Base-by-base conservation (phyloP, 1,140 invertebrate species). In the Arctopsyche grandis region DNA sequence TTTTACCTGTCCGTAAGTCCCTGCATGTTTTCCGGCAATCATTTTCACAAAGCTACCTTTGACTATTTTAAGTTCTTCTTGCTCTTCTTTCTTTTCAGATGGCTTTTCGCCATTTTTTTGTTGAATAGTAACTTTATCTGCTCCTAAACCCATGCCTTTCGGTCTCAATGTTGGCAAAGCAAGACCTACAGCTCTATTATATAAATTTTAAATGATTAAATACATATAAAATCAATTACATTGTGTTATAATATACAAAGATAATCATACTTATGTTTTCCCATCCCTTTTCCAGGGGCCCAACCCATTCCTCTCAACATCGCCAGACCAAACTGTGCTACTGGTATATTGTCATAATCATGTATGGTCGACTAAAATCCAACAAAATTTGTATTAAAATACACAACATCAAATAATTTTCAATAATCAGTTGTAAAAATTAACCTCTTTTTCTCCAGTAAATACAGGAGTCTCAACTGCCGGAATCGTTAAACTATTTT, bases 251-350 rank as follows among this genome's bases (percentile, higher is more conserved):
- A n/a, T n/a, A n/a, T n/a, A n/a, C n/a, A 73, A 73, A 73, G 44
- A 43, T 44, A 71, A n/a, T n/a, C 14, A 16, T 19, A 76, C 75
- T 69, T 29, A 22, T 90, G 91, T 85, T 88, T 90, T 71, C 91
- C 93, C 84, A 92, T 93, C 82, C 91, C 94, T 89, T 91, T 92
- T 38, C 88, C 91, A 80, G 94, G 91, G 82, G 92, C 91, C 96
- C 96, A 99, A 0, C 97, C 97, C 97, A 99, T 99, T 44, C 97
- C 97, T 83, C 96, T 87, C 14, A 99, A 87, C 93, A 98, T 94
- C 5, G 97, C 97, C 83, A 96, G 81, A 7, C 97, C 97, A 93
- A 93, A 99, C 63, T 94, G 90, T 85, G 92, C 91, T 63, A 99
- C 92, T 0, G 97, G 97, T 69, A 98, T 92, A 82, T 91, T 89